Base-by-base conservation (phyloP, 2,888 invertebrate genomes). In the Thereva unica region DNA sequence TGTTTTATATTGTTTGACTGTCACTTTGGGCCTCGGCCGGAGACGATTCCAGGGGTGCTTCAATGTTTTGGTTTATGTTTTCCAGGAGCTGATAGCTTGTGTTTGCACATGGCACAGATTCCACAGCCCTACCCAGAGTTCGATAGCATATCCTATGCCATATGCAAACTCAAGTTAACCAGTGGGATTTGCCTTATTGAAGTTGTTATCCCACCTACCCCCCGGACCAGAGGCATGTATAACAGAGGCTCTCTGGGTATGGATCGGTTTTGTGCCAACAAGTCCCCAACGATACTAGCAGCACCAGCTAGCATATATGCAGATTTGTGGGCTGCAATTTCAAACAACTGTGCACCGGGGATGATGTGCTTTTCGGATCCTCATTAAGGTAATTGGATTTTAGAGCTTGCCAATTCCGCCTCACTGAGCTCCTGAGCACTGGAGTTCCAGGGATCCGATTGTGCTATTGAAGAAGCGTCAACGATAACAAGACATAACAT, bases 311-410 rank as follows among this genome's bases (percentile, higher is more conserved):
- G 38, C 34, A 34, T 41, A 40, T 57, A 61, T 61, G 61, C 10
- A 61, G 38, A 50, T 61, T 49, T 61, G 61, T 50, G 42, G 38
- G 47, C 10, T 41, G 41, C 47, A 47, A 59, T 59, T 59, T 37
- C 47, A 59, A 59, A 59, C 57, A 59, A 59, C 45, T 59, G 47
- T 59, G 56, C 57, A 47, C 7, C 8, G 37, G 37, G 57, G 40
- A 23, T 49, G 38, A 49, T 59, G 40, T 61, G 61, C 61, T 50
- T 61, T 61, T 61, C 49, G 50, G 41, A 50, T 50, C 38, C 61
- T 61, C 61, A 61, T 61, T 61, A 61, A 61, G 61, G 61, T 61
- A 61, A 61, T 61, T 61, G 50, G 61, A 61, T 61, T 61, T 61
- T 34, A 37, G 50, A 41, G 42, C 23, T 41, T 50, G 10, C 45